These are phyloP conservation scores for Penaeus japonicus DNA, from an alignment of 1,140 invertebrate species.

Conservation along the genomic window DNA sequence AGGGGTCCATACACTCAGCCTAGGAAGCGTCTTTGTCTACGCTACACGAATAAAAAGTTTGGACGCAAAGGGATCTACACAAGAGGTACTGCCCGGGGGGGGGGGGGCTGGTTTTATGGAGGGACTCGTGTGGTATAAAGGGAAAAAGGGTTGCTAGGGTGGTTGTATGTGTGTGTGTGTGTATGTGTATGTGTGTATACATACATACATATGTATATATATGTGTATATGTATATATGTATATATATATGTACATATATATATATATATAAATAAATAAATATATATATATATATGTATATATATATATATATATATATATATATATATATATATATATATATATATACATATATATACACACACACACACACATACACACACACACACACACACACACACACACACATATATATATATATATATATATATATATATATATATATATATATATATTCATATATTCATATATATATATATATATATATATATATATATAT, in stretches of 20 bases:
- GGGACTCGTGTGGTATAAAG: neutral
- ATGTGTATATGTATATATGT: neutral
- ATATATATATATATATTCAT: neutral
- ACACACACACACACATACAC: constrained; percentile 3
- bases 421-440: neutral
- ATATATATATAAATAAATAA: neutral
- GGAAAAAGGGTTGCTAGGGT: neutral
- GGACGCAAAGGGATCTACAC: too few relatives aligned
- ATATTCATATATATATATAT: neutral
- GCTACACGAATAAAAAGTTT: too few relatives aligned
- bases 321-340: neutral
- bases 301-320: neutral
- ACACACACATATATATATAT: constrained; percentile 15
- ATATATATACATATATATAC: constrained; percentile 1
- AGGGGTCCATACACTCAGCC: too few relatives aligned
- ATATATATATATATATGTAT: too few relatives aligned
- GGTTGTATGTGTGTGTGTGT: neutral
- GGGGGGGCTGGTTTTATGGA: neutral
- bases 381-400: constrained; percentile 1
- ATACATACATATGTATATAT: constrained; percentile 28
- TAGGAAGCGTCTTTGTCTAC: too few relatives aligned
- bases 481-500: neutral
- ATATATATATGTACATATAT: neutral
- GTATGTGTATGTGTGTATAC: constrained; percentile 14
- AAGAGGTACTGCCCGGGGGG: neutral